A percentile compares a stretch with the other conserved stretches of the same genome.
These are phyloP conservation scores for Pseudonaja textilis DNA, from an alignment of 2,113 vertebrate species.

Conservation along the genomic window DNA sequence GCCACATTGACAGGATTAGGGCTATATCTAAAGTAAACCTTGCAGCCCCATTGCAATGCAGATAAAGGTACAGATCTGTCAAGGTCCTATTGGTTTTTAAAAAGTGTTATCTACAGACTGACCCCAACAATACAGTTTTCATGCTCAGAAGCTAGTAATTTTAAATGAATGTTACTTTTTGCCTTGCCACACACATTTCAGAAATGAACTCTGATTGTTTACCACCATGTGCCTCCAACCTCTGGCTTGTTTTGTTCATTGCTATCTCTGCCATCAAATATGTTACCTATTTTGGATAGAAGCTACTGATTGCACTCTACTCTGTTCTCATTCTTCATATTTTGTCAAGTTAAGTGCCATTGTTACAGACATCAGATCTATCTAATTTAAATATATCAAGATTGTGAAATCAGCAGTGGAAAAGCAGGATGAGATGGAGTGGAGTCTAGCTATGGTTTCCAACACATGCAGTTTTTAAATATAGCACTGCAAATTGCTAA, in stretches of 20 bases:
- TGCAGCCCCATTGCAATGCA: not conserved
- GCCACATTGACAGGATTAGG: not conserved
- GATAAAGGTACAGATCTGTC: not conserved
- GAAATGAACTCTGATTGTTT: not conserved
- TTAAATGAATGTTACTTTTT: not conserved
- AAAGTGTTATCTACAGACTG: not conserved
- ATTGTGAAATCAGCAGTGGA: not conserved
- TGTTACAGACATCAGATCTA: not conserved
- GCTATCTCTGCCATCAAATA: not conserved
- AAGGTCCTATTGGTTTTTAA: not conserved
- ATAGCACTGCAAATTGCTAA: conserved; percentile 19
- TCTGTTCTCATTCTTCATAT: not conserved
- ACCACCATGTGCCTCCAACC: not conserved
- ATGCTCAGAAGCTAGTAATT: not conserved
- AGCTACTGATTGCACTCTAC: not conserved
- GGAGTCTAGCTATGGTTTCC: not conserved
- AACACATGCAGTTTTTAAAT: conserved; percentile 9
- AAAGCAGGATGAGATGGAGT: not conserved
- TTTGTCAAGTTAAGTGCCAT: not conserved
- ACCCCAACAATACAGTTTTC: not conserved
- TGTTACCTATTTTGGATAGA: not conserved
- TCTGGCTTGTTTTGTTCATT: not conserved
- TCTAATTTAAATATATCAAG: not conserved
- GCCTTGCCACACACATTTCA: not conserved
- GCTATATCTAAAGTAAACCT: not conserved